Evolutionary conservation across 2,113 vertebrate species (phyloP).

Genomic region (Burhinus oedicnemus): DNA sequence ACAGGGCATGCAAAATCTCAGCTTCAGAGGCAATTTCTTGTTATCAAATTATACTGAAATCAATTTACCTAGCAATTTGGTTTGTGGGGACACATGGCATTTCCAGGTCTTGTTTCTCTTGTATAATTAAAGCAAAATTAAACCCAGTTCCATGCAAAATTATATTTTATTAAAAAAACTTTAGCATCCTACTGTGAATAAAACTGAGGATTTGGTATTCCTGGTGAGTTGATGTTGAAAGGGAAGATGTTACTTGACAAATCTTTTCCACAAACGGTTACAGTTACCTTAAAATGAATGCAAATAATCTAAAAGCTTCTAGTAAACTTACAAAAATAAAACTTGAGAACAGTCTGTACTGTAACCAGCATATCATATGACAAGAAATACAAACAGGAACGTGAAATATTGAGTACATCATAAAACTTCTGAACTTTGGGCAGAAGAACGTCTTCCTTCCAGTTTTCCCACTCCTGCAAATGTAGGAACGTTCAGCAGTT

Average conservation of each 20-base stretch:
- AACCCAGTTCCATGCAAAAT: background rate
- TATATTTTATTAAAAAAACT: background rate
- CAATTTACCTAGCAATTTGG: background rate
- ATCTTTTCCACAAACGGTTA: rapidly evolving
- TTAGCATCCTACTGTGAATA: background rate
- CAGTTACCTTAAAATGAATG: rapidly evolving
- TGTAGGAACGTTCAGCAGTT: rapidly evolving
- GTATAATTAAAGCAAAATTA: background rate
- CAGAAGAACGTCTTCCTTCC: background rate
- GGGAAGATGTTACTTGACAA: rapidly evolving
- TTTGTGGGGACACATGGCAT: background rate
- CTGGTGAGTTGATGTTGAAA: background rate
- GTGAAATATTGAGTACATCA: rapidly evolving
- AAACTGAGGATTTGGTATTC: background rate
- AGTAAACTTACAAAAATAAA: background rate
- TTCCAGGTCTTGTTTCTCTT: background rate
- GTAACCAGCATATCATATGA: rapidly evolving
- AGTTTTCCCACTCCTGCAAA: background rate
- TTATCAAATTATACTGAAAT: background rate
- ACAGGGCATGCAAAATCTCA: background rate
- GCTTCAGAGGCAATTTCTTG: background rate
- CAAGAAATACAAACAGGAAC: rapidly evolving
- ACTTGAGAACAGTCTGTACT: background rate
- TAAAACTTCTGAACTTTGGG: background rate
- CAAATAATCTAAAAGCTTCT: background rate